Evolutionary conservation across 2,888 invertebrate genomes (phyloP), one percentile per base, ranked within the genome.

Genomic region (Antitype chi): DNA sequence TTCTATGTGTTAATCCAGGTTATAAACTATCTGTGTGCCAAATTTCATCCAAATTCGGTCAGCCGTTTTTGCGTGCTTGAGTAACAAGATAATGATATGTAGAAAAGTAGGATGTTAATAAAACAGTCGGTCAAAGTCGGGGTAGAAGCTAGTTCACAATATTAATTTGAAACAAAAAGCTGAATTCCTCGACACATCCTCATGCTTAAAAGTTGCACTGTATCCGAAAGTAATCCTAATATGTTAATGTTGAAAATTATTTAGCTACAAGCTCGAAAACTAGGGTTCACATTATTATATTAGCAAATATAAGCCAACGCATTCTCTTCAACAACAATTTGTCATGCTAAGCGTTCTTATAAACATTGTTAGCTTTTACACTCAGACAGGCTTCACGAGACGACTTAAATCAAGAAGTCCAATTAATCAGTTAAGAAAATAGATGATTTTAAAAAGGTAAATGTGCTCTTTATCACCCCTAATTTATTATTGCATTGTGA

Each of bases 221-320:
- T 28, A 28, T n/a, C 52, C 15, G 7, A 28, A 43, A 55, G 1
- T 53, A 82, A 82, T 77, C 55, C 17, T 82, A 55, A 77, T 1
- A 25, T 55, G 63, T 68, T 55, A 77, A 20, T 52, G 63, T 38
- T 64, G 23, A 28, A 15, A 66, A 68, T 82, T 49, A 68, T 77
- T 57, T 53, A 53, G 7, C 3, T 25, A 68, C 68, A 59, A 32
- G 38, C 2, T 43, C 20, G 15, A 47, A 47, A 64, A 63, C 20
- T 15, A 53, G 32, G 32, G 25, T 32, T 47, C 38, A 77, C 53
- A 28, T 78, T 63, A 68, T 68, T 69, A 78, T 57, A 23, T 15
- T 1, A 55, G 47, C 47, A 64, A 80, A 82, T 63, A 73, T 25
- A 17, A 70, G 28, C 17, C 7, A 57, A 32, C 52, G 38, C 28